A percentile compares a stretch with the other conserved stretches of the same genome.
These are phyloP conservation scores for Danio rerio DNA, from an alignment of 2,113 vertebrate genomes.

Conservation along the genomic window DNA sequence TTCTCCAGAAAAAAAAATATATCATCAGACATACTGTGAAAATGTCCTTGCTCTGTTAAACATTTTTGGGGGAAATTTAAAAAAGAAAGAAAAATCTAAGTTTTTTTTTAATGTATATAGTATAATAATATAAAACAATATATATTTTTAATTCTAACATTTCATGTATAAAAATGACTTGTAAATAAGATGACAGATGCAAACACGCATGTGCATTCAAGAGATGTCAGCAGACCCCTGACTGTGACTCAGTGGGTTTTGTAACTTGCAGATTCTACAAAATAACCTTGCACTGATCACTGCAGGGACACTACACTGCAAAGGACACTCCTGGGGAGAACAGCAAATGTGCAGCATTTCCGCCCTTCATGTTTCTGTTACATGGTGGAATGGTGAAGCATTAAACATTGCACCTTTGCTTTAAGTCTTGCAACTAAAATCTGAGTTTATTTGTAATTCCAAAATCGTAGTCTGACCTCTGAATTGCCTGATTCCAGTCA, in stretches of 20 bases:
- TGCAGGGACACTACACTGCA: neutral
- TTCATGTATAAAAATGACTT: too few species aligned
- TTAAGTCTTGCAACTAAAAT: neutral
- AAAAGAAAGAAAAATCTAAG: too few species aligned
- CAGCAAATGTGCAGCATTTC: constrained; percentile 8
- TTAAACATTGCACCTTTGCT: neutral
- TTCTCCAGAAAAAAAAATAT: too few species aligned
- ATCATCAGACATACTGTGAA: too few species aligned
- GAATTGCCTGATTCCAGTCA: neutral
- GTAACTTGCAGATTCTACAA: constrained; percentile 23
- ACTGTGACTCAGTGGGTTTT: constrained; percentile 7
- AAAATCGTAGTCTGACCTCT: neutral
- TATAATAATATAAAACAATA: too few species aligned
- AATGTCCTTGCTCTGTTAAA: too few species aligned
- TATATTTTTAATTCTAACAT: too few species aligned
- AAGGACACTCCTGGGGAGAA: neutral
- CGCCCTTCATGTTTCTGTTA: constrained; percentile 18
- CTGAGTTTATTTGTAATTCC: neutral
- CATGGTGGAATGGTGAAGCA: neutral
- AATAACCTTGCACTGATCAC: constrained; percentile 30
- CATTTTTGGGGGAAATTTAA: too few species aligned
- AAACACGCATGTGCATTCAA: neutral
- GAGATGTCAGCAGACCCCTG: neutral
- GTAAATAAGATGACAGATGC: neutral
- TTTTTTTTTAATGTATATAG: too few species aligned